Percentiles rank a stretch among this genome's conserved stretches.
These are phyloP conservation scores for Flabesymbios commensalis DNA, from an alignment of 2,888 invertebrate genomes.

Conservation along the genomic window DNA sequence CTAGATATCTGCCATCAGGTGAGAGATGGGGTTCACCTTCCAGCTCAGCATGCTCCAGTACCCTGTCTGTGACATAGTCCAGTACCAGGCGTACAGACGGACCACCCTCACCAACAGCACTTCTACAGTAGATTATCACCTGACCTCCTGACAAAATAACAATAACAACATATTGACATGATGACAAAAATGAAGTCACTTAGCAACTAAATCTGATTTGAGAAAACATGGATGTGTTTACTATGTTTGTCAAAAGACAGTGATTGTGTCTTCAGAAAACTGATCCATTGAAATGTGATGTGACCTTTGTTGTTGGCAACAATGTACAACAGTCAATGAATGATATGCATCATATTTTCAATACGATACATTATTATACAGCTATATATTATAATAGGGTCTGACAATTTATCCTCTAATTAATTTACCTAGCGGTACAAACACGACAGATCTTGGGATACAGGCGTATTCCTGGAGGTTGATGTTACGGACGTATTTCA, in stretches of 20 bases:
- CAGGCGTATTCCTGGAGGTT: conserved; percentile 76
- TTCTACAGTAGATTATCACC: conserved; percentile 74
- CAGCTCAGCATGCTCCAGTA: conserved; percentile 41
- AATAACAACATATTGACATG: background rate
- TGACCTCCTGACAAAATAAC: conserved; percentile 68
- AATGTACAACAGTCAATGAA: too few relatives aligned
- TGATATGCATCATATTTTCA: too few relatives aligned
- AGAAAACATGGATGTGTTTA: background rate
- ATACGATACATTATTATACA: too few relatives aligned
- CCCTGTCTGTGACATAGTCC: conserved; percentile 72
- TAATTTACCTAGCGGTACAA: conserved; percentile 73
- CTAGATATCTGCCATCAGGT: conserved; percentile 73
- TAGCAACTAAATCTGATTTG: background rate
- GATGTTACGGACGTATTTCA: conserved; percentile 73
- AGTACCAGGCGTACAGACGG: conserved; percentile 67
- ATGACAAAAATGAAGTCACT: background rate
- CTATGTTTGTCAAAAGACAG: too few relatives aligned
- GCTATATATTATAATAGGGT: too few relatives aligned
- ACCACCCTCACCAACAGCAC: conserved; percentile 67
- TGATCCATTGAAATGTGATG: too few relatives aligned
- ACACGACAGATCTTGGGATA: conserved; percentile 72
- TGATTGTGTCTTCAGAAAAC: too few relatives aligned
- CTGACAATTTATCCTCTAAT: background rate
- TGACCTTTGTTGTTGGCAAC: too few relatives aligned
- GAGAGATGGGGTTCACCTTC: conserved; percentile 68